Base-by-base conservation (phyloP, 2,888 invertebrate species). In the Callinectes sapidus region DNA sequence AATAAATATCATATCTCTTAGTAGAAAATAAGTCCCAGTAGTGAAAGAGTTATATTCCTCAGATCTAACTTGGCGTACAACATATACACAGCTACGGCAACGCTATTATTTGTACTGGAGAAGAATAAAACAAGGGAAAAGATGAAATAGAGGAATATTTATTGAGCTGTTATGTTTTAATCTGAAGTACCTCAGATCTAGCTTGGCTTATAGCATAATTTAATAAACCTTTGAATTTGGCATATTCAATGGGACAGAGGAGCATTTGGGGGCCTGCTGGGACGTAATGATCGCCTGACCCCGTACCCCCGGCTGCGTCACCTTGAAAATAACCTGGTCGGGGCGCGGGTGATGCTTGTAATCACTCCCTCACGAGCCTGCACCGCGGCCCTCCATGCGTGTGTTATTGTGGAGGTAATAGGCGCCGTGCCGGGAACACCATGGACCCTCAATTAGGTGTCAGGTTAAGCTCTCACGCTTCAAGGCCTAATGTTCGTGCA, bases 401-500 rank as follows among this genome's bases (percentile, higher is more conserved):
- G 81, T 32, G 16, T 35, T 35, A 32, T 35, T 81, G 81, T 35
- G 32, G 32, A 32, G 81, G 81, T 35, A 35, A 81, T 81, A 35
- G 81, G 81, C 81, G 32, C 14, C 81, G 81, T 81, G 81, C 81
- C 35, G 35, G 35, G 81, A 81, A 35, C 35, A 81, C 35, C 32
- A 1, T 14, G 16, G 81, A 81, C 81, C 81, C 16, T 81, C 81
- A 81, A 81, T 81, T 81, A 81, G 81, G 81, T 81, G 81, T 81
- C 81, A 81, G 35, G 81, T 35, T 81, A 35, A 81, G 81, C 81
- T 32, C 81, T 81, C 35, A 81, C 81, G 81, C 88, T 55, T 55
- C 88, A 55, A 54, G 42, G 88, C 55, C 55, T 88, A 88, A 88
- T 54, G 55, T 88, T 88, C 54, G 54, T 48, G 54, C 88, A 28